Conservation (phyloP, 1,140 invertebrate species). For the Sitodiplosis mosellana region DNA sequence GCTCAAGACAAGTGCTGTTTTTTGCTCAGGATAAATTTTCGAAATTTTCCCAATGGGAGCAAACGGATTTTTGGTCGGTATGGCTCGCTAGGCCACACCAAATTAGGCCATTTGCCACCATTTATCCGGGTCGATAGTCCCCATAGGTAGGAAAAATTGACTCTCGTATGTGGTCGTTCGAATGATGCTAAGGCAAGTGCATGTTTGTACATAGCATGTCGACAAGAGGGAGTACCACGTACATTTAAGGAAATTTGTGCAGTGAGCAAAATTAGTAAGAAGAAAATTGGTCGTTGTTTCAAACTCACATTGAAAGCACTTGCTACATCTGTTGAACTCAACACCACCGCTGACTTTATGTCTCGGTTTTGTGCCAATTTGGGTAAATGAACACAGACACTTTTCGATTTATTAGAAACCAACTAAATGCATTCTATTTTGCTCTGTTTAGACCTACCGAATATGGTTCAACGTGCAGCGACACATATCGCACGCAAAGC, state of each 20-base stretch:
- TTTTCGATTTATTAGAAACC: too few relatives aligned
- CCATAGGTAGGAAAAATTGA: too few relatives aligned
- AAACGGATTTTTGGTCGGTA: too few relatives aligned
- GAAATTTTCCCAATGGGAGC: too few relatives aligned
- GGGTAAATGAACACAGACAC: too few relatives aligned
- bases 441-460: conserved; percentile 41
- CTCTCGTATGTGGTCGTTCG: too few relatives aligned
- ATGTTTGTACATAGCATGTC: conserved; percentile 96
- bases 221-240: conserved; percentile 94
- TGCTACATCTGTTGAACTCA: conserved; percentile 90
- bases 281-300: conserved; percentile 96
- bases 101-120: too few relatives aligned
- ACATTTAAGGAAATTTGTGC: conserved; percentile 99
- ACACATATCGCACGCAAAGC: conserved; percentile 94
- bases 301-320: conserved; percentile 85
- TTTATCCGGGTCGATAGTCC: too few relatives aligned
- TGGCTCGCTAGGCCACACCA: too few relatives aligned
- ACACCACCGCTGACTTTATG: conserved; percentile 98
- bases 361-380: conserved; percentile 77
- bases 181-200: conserved; percentile 98
- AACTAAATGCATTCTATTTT: conserved; percentile 7
- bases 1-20: too few relatives aligned
- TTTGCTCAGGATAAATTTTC: too few relatives aligned
- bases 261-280: conserved; percentile 96
- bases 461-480: conserved; percentile 85